Conservation (phyloP, 2,113 vertebrate genomes). For the Etheostoma cragini region DNA sequence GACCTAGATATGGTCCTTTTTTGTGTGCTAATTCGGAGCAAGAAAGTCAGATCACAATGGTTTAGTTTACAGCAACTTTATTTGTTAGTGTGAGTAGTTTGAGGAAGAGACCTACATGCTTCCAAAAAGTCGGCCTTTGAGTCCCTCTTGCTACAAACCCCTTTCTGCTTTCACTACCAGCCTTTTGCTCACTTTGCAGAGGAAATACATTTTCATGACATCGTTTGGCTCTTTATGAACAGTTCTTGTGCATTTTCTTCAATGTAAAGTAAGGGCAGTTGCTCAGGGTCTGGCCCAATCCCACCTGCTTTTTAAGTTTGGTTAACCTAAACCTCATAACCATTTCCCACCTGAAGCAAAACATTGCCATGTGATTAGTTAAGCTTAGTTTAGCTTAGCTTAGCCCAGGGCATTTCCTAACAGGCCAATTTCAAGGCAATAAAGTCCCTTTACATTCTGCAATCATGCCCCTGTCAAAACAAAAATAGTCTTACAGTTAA, state of each 20-base stretch:
- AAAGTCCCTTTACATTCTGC: not conserved
- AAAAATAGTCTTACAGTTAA: not conserved
- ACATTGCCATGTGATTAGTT: not conserved
- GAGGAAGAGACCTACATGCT: constrained; percentile 50
- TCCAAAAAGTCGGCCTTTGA: constrained; percentile 36
- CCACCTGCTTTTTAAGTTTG: not conserved
- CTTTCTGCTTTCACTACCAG: not conserved
- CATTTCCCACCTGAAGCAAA: constrained; percentile 18
- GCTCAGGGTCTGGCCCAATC: not conserved
- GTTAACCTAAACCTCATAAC: not conserved
- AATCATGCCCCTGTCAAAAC: not conserved
- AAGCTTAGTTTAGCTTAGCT: not conserved
- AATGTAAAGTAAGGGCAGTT: not conserved
- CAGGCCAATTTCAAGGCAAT: not conserved
- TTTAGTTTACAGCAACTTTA: constrained; percentile 43
- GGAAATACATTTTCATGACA: not conserved
- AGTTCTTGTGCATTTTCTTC: not conserved
- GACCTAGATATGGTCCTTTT: constrained; percentile 48
- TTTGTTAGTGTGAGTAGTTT: constrained; percentile 54
- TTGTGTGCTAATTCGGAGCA: constrained; percentile 34
- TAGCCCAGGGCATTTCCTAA: not conserved
- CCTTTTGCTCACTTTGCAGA: not conserved
- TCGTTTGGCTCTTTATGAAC: not conserved
- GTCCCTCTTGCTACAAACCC: not conserved
- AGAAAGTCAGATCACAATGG: constrained; percentile 30